phyloP scores from a whole-genome alignment of 2,888 invertebrate genomes.

The Trichacis sp. region DNA sequence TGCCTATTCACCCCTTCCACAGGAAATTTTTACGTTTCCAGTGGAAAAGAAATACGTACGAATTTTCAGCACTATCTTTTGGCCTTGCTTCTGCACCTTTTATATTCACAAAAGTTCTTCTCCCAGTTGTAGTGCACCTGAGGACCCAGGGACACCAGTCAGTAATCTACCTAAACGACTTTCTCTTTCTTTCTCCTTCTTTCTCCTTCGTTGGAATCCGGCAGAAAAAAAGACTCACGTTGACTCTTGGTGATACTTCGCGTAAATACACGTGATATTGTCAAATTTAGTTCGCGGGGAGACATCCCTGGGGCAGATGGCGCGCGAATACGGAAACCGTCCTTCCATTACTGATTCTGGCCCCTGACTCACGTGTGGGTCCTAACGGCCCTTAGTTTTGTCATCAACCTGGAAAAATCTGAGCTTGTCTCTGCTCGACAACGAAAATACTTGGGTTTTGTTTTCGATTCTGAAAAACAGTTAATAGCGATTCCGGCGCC shows the following conservation, averaged over 20 bases:
- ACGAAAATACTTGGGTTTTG: constrained; percentile 15
- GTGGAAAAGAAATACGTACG: constrained; percentile 6
- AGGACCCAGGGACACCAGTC: constrained; percentile 5
- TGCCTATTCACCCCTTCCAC: constrained; percentile 1
- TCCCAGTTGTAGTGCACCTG: constrained; percentile 2
- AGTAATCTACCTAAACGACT: constrained; percentile 14
- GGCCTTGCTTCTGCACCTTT: constrained; percentile 11
- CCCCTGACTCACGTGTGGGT: background rate
- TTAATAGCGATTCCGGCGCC: constrained; percentile 9
- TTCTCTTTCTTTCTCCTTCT: constrained; percentile 7
- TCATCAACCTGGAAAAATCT: too few species aligned
- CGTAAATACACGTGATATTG: too few species aligned
- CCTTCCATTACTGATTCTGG: too few species aligned
- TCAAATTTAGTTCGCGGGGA: too few species aligned
- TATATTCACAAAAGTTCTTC: constrained; percentile 14
- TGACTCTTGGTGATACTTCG: too few species aligned
- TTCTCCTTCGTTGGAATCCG: background rate
- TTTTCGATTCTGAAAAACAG: too few species aligned
- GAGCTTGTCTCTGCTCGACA: background rate
- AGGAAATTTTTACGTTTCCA: constrained; percentile 21
- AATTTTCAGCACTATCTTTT: constrained; percentile 8
- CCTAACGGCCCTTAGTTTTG: constrained; percentile 1
- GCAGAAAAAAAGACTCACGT: background rate
- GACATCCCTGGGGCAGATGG: too few species aligned
- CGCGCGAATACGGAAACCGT: too few species aligned